Evolutionary conservation across 2,113 vertebrate genomes (phyloP).

Genomic region (Tachysurus vachellii): DNA sequence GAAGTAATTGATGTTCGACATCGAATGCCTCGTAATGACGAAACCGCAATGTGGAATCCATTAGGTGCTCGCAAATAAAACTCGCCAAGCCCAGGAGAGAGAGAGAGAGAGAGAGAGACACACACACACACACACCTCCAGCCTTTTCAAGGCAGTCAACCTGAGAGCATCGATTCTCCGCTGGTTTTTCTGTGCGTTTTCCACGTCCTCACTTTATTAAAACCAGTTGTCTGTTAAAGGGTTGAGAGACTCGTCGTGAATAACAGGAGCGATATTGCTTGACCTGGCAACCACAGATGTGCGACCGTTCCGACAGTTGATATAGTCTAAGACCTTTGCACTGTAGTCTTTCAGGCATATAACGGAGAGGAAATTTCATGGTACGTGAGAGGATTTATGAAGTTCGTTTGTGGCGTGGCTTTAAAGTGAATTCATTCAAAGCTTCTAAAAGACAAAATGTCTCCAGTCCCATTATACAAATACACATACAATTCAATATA

Average conservation of each 20-base stretch:
- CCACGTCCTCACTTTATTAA: not conserved
- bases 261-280: not conserved
- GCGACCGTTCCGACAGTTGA: not conserved
- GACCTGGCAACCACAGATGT: not conserved
- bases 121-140: not conserved
- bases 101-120: no score
- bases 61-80: not conserved
- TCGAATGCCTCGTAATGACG: not conserved
- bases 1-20: constrained; percentile 18
- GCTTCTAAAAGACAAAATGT: no score
- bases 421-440: not conserved
- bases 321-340: not conserved
- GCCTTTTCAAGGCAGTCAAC: not conserved
- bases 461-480: no score
- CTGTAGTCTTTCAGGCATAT: not conserved
- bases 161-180: not conserved
- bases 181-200: no score
- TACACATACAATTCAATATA: no score
- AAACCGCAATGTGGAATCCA: constrained; percentile 17
- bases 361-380: not conserved
- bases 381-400: no score
- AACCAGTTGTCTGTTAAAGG: not conserved
- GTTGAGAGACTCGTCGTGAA: not conserved
- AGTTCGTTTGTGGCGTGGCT: not conserved
- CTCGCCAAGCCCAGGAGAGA: not conserved